Conservation (phyloP, 2,113 vertebrate genomes). For the Leucopsar rothschildi region DNA sequence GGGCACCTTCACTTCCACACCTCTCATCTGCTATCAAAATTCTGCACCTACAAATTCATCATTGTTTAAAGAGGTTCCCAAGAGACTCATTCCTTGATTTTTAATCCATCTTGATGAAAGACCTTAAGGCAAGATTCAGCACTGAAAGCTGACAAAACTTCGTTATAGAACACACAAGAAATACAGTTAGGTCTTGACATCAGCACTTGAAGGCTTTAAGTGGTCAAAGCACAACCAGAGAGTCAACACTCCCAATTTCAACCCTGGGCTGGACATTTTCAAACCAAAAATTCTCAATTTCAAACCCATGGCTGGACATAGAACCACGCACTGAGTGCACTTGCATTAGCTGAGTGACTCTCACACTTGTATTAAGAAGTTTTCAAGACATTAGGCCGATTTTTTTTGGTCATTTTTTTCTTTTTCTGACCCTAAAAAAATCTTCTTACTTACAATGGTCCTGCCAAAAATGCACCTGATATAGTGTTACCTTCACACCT, state of each 20-base stretch:
- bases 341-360: not conserved
- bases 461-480: not conserved
- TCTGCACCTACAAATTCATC: not conserved
- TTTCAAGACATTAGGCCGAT: not conserved
- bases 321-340: not conserved
- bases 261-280: not conserved
- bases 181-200: not conserved
- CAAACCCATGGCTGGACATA: not conserved
- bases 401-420: not conserved
- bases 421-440: not conserved
- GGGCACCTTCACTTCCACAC: not conserved
- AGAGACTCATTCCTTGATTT: not conserved
- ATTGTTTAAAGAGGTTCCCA: not conserved
- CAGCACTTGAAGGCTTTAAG: not conserved
- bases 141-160: not conserved
- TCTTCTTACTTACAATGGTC: not conserved
- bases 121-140: not conserved
- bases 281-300: too few species aligned
- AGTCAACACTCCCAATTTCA: not conserved
- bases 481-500: not conserved
- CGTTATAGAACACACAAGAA: not conserved
- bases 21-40: not conserved
- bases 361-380: not conserved
- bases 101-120: not conserved
- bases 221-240: not conserved